Conservation (phyloP, 2,113 vertebrate genomes). For the Phyllopteryx taeniolatus region DNA sequence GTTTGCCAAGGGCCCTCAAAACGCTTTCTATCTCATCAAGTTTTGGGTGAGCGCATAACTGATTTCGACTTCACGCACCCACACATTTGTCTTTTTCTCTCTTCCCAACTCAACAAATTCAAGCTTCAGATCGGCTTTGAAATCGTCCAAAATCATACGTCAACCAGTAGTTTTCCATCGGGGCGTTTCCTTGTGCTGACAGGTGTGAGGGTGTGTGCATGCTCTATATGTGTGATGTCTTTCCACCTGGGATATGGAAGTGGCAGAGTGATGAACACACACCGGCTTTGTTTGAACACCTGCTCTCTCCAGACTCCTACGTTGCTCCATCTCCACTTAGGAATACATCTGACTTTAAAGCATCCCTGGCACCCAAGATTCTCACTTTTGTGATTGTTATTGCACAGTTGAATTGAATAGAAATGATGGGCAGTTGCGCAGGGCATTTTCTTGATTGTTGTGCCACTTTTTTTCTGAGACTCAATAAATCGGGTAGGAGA, state of each 20-base stretch:
- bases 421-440: background rate
- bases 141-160: background rate
- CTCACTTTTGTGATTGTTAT: background rate
- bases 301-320: slow-evolving; percentile 61
- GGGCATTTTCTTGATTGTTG: background rate
- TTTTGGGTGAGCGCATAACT: slow-evolving; percentile 88
- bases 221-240: slow-evolving; percentile 17
- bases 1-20: slow-evolving; percentile 92
- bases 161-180: slow-evolving; percentile 36
- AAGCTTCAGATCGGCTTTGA: background rate
- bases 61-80: background rate
- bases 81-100: background rate
- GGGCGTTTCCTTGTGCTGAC: slow-evolving; percentile 15
- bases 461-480: background rate
- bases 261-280: slow-evolving; percentile 59
- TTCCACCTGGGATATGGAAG: slow-evolving; percentile 55
- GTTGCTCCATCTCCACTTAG: slow-evolving; percentile 32
- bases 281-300: slow-evolving; percentile 76
- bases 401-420: background rate
- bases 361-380: background rate
- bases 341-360: background rate
- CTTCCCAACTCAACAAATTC: background rate
- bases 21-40: slow-evolving; percentile 97
- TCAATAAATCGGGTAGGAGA: background rate
- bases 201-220: slow-evolving; percentile 15